Conservation (phyloP, 2,888 invertebrate species). For the Cyrtodaria siliqua region DNA sequence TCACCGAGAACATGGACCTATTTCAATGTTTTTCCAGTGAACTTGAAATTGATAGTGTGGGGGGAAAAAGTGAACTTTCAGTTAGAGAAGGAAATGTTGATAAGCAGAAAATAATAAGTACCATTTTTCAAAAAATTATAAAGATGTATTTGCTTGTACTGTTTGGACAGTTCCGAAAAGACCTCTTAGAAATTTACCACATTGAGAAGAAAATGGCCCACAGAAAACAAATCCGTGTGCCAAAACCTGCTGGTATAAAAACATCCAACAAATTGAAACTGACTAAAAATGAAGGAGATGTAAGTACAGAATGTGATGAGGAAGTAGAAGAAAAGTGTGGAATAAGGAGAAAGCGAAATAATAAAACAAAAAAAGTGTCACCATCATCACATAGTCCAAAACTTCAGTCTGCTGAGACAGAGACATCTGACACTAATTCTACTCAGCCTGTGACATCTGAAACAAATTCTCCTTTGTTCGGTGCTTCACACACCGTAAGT, state of each 20-base stretch:
- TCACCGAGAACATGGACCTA: constrained; percentile 10
- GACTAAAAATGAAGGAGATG: no score
- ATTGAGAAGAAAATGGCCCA: constrained; percentile 42
- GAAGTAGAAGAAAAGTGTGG: no score
- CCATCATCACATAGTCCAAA: no score
- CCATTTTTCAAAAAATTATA: constrained; percentile 26
- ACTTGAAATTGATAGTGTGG: constrained; percentile 1
- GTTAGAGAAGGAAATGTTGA: constrained; percentile 2
- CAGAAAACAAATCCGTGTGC: constrained; percentile 34
- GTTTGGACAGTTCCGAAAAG: constrained; percentile 42
- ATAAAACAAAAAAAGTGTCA: no score
- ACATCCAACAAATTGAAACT: no score
- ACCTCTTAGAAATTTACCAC: constrained; percentile 18
- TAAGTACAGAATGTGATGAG: no score
- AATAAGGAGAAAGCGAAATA: no score
- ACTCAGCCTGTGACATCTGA: no score
- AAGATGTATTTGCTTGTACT: constrained; percentile 33
- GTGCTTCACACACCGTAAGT: no score
- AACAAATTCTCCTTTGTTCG: no score
- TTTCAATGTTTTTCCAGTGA: constrained; percentile 16
- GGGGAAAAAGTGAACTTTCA: background rate
- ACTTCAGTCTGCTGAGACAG: no score
- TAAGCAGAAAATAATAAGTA: constrained; percentile 6
- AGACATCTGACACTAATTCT: no score
- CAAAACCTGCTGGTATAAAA: constrained; percentile 7